Conservation (phyloP, 2,113 vertebrate genomes). For the Seriola dumerili region DNA sequence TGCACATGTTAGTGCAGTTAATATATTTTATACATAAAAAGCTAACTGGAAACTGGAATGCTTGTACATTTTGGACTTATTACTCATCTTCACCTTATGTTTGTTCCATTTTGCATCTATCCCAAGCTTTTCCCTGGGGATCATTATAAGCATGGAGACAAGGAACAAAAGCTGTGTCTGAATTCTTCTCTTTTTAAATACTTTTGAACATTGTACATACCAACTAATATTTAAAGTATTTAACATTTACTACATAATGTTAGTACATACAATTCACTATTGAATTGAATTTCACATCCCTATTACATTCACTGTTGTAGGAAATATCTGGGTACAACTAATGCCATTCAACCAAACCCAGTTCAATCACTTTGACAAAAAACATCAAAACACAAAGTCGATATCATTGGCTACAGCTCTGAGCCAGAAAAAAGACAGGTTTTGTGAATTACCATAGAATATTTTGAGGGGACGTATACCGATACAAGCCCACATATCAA, state of each 20-base stretch:
- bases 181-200: background rate
- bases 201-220: background rate
- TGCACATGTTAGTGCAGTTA: background rate
- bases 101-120: slow-evolving; percentile 2
- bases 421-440: background rate
- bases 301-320: too few species aligned
- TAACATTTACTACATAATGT: background rate
- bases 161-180: background rate
- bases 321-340: too few species aligned
- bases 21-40: background rate
- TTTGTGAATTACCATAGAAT: background rate
- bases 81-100: background rate
- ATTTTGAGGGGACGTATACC: background rate
- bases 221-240: background rate
- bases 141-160: background rate
- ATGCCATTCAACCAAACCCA: background rate
- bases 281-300: too few species aligned
- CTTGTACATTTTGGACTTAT: background rate
- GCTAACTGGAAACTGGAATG: background rate
- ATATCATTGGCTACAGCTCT: background rate
- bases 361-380: too few species aligned
- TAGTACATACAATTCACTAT: too few species aligned
- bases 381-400: background rate
- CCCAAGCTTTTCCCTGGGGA: background rate
- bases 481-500: slow-evolving; percentile 3